Evolutionary conservation across 2,797 vertebrate genomes (phyloP), one percentile per base, ranked within the genome.

Genomic region (Enteromius radiatus): DNA sequence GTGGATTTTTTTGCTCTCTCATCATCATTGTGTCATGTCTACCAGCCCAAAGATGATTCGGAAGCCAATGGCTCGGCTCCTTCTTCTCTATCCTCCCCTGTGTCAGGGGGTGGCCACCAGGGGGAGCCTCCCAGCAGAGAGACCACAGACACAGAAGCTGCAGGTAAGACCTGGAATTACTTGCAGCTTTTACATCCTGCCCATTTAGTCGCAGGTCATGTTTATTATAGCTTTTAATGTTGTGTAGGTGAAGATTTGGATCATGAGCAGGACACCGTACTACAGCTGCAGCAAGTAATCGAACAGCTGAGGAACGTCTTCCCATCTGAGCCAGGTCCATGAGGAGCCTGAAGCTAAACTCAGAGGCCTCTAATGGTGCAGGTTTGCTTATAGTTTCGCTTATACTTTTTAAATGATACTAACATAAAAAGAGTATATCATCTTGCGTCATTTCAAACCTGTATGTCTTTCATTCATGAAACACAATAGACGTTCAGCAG

Each of bases 201-300:
- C n/a, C 26, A 23, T 49, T 63, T 71, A 4, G 41, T 14, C 45
- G 61, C 41, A n/a, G 23, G 23, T 15, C 6, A 45, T 38, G n/a
- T 71, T 56, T 36, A 59, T 33, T 83, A 28, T 43, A 54, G 21
- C 7, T 17, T 67, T 49, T 54, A 12, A 59, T 59, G 6, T 77
- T 9, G 87, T 47, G 49, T 90, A 99, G 97, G 96, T 79, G 96
- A 97, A 38, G 91, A 96, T 73, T 81, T 92, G 86, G 96, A 96
- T 43, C 93, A 94, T 11, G 96, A 96, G 83, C 96, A 96, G 83
- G 96, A 98, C 71, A 97, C 98, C 15, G 97, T 97, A 78, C 85
- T 98, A 89, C 97, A 98, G 91, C 94, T 99, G 81, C 98, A 99
- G 90, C 97, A 99, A 87, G 98, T 99, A 83, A 99, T 99, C 88